Conservation (phyloP, 1,140 invertebrate species). For the Scaptomyza montana region DNA sequence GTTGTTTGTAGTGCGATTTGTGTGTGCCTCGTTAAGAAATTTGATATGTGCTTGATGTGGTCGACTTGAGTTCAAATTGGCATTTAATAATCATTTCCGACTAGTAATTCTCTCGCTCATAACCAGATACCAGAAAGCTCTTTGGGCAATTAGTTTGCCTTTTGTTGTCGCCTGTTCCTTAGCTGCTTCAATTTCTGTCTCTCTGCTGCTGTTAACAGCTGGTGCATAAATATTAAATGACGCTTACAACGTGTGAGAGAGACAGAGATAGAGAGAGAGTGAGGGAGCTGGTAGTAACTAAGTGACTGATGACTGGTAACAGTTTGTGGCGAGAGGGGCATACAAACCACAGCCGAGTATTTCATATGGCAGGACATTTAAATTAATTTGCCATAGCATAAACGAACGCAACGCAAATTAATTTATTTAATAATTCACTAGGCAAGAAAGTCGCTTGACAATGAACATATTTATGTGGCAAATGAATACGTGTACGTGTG, state of each 20-base stretch:
- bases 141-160: slow-evolving; percentile 64
- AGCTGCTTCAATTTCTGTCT: not conserved
- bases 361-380: slow-evolving; percentile 66
- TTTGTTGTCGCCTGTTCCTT: slow-evolving; percentile 41
- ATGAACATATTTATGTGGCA: slow-evolving; percentile 68
- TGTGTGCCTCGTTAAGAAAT: not conserved
- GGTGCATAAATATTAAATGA: slow-evolving; percentile 72
- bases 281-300: not conserved
- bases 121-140: slow-evolving; percentile 30
- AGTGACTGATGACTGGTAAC: slow-evolving; percentile 34
- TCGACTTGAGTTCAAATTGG: slow-evolving; percentile 50
- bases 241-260: slow-evolving; percentile 40
- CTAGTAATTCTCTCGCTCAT: not conserved
- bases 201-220: slow-evolving; percentile 39
- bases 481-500: not conserved
- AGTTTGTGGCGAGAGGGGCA: not conserved
- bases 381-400: slow-evolving; percentile 72
- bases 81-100: slow-evolving; percentile 61
- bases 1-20: slow-evolving; percentile 1
- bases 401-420: slow-evolving; percentile 68
- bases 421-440: slow-evolving; percentile 83
- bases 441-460: slow-evolving; percentile 73
- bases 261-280: slow-evolving; percentile 22
- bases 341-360: slow-evolving; percentile 30
- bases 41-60: slow-evolving; percentile 27